Conservation (phyloP, 1,140 invertebrate species). For the Plodia interpunctella region DNA sequence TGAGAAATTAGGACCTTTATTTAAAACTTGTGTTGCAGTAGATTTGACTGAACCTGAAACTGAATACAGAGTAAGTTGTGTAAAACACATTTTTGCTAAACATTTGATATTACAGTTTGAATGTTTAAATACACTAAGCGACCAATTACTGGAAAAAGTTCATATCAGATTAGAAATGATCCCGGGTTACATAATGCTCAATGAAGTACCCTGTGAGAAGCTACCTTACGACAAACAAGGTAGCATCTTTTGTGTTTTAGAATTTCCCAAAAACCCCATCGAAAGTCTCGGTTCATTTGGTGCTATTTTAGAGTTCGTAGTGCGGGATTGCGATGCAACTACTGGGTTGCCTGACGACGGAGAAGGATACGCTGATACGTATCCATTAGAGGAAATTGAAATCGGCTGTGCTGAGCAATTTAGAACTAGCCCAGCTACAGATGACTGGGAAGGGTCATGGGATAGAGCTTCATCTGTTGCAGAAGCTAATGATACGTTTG, state of each 20-base stretch:
- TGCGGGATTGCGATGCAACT: conserved; percentile 96
- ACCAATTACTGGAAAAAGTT: conserved; percentile 96
- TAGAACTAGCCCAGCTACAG: conserved; percentile 31
- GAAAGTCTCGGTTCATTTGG: conserved; percentile 88
- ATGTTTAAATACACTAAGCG: conserved; percentile 95
- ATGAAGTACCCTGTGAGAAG: conserved; percentile 84
- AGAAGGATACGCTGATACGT: conserved; percentile 85
- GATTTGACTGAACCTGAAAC: conserved; percentile 98
- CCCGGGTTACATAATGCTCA: conserved; percentile 86
- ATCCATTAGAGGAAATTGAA: conserved; percentile 93
- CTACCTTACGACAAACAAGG: conserved; percentile 92
- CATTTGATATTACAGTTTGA: conserved; percentile 96
- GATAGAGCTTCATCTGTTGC: conserved; percentile 31
- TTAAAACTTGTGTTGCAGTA: conserved; percentile 92
- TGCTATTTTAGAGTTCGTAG: conserved; percentile 93
- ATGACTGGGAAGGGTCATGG: conserved; percentile 50
- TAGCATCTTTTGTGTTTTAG: conserved; percentile 89
- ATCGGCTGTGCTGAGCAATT: conserved; percentile 86
- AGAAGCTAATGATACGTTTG: conserved; percentile 50
- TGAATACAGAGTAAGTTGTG: conserved; percentile 96
- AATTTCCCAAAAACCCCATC: conserved; percentile 86
- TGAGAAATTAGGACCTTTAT: conserved; percentile 85
- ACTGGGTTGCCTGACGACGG: conserved; percentile 86
- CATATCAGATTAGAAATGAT: conserved; percentile 90
- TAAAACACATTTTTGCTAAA: conserved; percentile 94